Evolutionary conservation across 1,140 invertebrate species (phyloP), one percentile per base, ranked within the genome.

Genomic region (Cherax destructor): DNA sequence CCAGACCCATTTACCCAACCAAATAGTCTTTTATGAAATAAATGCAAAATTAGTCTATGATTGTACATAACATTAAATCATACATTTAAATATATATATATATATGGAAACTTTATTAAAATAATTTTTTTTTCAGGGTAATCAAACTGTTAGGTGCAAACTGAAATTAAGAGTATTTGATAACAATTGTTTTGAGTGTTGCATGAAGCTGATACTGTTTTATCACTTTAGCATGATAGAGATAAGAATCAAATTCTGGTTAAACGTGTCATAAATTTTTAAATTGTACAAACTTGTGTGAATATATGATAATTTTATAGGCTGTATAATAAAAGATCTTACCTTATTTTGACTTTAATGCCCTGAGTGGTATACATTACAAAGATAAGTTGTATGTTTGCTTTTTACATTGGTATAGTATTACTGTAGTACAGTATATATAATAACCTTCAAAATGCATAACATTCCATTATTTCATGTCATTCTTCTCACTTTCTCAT

Each of bases 391-490:
- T 69, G 16, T 69, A 69, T 69, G n/a, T 24, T 74, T 74, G 24
- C 21, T 74, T 74, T 24, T 74, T 74, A 30, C 24, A 30, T 9
- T 10, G 52, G 52, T 74, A 30, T 21, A 21, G 16, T 10, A 30
- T 30, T 74, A 30, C 21, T 74, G 69, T 30, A 30, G 11, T 74
- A 74, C 11, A 30, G 11, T 74, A 74, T 30, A 30, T 65, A 18
- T 13, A 9, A 6, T 74, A 30, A 74, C 24, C 69, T 65, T 65
- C 61, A 65, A 74, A 59, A 81, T 52, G 50, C 13, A n/a, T 24
- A 56, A 13, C 79, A 81, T 81, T 81, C 79, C 79, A 81, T 81
- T 49, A 81, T 81, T 50, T 81, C 79, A 81, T 21, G 10, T 56
- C 4, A 30, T 50, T 81, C 5, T 81, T 18, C 21, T n/a, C 56